phyloP scores from a whole-genome alignment of 2,888 invertebrate species.

The Drosophila phalerata region DNA sequence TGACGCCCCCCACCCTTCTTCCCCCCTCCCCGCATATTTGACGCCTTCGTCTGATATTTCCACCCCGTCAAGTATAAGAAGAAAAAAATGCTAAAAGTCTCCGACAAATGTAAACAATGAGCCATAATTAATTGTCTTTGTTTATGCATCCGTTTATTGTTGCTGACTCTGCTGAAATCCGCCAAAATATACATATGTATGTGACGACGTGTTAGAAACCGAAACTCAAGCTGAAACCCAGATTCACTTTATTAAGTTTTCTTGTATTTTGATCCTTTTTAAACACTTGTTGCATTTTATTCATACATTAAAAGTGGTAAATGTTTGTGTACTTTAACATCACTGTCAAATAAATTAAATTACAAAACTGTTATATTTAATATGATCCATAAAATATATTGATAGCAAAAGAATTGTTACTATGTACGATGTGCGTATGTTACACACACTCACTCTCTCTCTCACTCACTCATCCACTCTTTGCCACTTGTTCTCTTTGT shows the following conservation, averaged over 20 bases:
- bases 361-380: background rate
- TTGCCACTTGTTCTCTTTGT: conserved; percentile 49
- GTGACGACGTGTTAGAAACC: conserved; percentile 39
- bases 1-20: conserved; percentile 45
- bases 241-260: background rate
- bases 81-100: conserved; percentile 13
- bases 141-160: conserved; percentile 27
- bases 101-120: conserved; percentile 55
- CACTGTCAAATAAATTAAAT: background rate
- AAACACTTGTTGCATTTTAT: conserved; percentile 67
- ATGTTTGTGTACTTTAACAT: conserved; percentile 1
- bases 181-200: conserved; percentile 22
- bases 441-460: background rate
- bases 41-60: conserved; percentile 22
- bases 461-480: conserved; percentile 31
- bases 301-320: conserved; percentile 18
- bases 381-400: background rate
- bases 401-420: conserved; percentile 6
- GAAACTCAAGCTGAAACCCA: background rate
- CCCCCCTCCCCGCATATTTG: conserved; percentile 28
- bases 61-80: conserved; percentile 11
- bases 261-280: conserved; percentile 2
- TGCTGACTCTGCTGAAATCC: conserved; percentile 25
- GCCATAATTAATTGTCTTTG: conserved; percentile 28
- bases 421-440: conserved; percentile 33